Evolutionary conservation across 1,140 invertebrate species (phyloP), one percentile per base, ranked within the genome.

Genomic region (Apis cerana): DNA sequence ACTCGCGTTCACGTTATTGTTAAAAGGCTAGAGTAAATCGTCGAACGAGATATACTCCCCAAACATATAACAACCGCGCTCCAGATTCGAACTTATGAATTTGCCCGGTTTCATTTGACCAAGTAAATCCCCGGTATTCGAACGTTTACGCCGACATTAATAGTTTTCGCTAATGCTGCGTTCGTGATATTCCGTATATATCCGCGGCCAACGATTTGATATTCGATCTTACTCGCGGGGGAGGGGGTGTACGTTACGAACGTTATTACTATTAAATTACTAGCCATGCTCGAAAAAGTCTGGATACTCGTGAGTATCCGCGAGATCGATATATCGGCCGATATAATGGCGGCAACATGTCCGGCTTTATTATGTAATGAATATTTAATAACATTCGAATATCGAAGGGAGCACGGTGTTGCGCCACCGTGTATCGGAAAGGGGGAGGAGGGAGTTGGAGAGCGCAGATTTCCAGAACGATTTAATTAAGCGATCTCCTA

Each of bases 401-500:
- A n/a, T 12, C 19, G 19, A 15, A 19, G 43, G 33, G 21, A 72
- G 59, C 56, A 27, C 52, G 62, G 23, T n/a, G 12, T 33, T n/a
- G 21, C 12, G 21, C 21, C 12, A 23, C 19, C 43, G 43, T 48
- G 52, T 8, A 15, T 9, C 15, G 9, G 68, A 7, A 0, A 43
- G 43, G 33, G 19, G 23, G n/a, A 17, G 12, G 62, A 23, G 27
- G 1, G 27, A 27, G 19, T 27, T 43, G 33, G 33, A 7, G 33
- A 7, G 4, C 11, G 9, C 15, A 17, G 19, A 43, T 27, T 64
- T 13, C 50, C 58, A 54, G 13, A 43, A n/a, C 77, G 58, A 72
- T 80, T 80, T 72, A 80, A 80, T 80, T 80, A 80, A 80, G 33
- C 43, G 68, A 68, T 58, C 15, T 62, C 19, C 67, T 70, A 79